Evolutionary conservation across 2,888 invertebrate species (phyloP).

Genomic region (Pachliopta kotzebuea): DNA sequence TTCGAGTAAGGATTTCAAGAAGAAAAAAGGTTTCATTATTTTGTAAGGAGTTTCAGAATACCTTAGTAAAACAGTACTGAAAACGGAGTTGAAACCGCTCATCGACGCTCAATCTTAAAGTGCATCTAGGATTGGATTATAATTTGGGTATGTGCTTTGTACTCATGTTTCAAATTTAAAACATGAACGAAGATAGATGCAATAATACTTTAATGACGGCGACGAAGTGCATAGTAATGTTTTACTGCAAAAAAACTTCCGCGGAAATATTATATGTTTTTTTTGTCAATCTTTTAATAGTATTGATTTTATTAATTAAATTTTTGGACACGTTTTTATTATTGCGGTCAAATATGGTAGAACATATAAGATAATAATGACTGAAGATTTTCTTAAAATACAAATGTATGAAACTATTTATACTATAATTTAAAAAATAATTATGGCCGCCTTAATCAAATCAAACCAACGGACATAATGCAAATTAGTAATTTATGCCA

Average conservation of each 20-base stretch:
- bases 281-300: no score
- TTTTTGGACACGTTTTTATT: no score
- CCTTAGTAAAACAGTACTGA: background rate
- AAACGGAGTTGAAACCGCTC: background rate
- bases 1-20: background rate
- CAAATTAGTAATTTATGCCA: no score
- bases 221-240: background rate
- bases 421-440: no score
- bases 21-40: background rate
- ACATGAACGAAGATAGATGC: background rate
- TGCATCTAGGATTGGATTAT: background rate
- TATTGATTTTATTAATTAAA: no score
- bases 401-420: no score
- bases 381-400: no score
- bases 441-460: no score
- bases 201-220: background rate
- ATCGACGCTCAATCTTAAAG: background rate
- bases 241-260: background rate
- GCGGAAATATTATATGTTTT: background rate
- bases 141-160: no score
- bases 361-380: no score
- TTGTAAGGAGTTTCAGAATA: background rate
- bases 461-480: no score
- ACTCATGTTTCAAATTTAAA: background rate
- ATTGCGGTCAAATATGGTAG: no score